Evolutionary conservation across 2,797 vertebrate genomes (phyloP).

Genomic region (Gobio occitaniae): DNA sequence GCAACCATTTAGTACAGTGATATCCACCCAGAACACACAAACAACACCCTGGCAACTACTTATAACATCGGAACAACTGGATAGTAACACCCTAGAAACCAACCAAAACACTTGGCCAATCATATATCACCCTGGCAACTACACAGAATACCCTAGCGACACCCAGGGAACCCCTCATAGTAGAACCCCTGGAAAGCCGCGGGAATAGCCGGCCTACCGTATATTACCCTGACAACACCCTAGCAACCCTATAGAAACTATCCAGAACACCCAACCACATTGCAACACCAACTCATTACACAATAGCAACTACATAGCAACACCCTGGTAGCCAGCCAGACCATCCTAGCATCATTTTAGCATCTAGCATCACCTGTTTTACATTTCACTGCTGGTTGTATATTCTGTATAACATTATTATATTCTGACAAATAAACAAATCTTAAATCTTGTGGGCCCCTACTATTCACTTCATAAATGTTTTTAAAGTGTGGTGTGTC

Average conservation of each 20-base stretch:
- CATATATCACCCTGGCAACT: not conserved
- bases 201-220: not conserved
- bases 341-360: not conserved
- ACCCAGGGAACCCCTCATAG: not conserved
- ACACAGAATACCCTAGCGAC: not conserved
- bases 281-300: not conserved
- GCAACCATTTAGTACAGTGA: not conserved
- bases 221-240: not conserved
- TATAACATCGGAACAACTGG: not conserved
- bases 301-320: not conserved
- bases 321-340: not conserved
- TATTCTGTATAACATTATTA: no score
- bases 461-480: not conserved
- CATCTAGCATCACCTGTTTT: no score
- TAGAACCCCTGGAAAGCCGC: no score
- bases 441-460: no score
- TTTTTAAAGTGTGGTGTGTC: not conserved
- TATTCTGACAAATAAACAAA: no score
- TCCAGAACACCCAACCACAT: not conserved
- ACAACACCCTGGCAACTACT: not conserved
- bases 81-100: not conserved
- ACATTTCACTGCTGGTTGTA: no score
- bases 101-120: not conserved
- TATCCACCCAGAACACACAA: not conserved
- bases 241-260: not conserved